phyloP scores from a whole-genome alignment of 1,140 invertebrate genomes.

The Pseudomyrmex concolor region DNA sequence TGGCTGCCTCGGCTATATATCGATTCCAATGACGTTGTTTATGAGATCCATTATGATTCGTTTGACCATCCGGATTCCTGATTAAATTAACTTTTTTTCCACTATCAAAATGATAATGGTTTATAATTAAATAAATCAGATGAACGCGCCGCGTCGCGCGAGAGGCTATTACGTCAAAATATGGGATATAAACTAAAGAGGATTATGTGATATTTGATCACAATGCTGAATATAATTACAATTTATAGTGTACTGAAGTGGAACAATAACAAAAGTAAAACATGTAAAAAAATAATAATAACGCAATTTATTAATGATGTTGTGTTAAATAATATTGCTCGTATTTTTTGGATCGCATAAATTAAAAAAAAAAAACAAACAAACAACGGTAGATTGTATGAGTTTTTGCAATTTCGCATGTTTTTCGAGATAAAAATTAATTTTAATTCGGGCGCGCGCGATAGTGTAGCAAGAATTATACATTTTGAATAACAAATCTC shows the following conservation, averaged over 20 bases:
- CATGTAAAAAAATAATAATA: conserved; percentile 4
- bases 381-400: too few species aligned
- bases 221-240: background rate
- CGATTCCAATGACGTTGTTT: conserved; percentile 31
- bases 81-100: conserved; percentile 53
- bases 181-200: background rate
- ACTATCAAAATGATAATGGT: conserved; percentile 15
- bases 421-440: too few species aligned
- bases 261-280: background rate
- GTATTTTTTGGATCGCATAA: background rate
- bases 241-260: background rate
- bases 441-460: too few species aligned
- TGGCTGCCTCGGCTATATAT: conserved; percentile 13
- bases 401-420: too few species aligned
- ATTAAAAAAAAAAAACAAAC: background rate
- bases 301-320: background rate
- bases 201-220: conserved; percentile 20
- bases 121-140: conserved; percentile 44
- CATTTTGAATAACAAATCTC: too few species aligned
- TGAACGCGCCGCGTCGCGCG: background rate
- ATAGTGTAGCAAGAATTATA: too few species aligned
- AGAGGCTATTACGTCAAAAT: conserved; percentile 17
- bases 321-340: background rate
- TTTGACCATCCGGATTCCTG: conserved; percentile 14
- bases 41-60: conserved; percentile 49